These are phyloP conservation scores for Pollimyrus isidori DNA, from an alignment of 2,113 vertebrate species.

Conservation along the genomic window DNA sequence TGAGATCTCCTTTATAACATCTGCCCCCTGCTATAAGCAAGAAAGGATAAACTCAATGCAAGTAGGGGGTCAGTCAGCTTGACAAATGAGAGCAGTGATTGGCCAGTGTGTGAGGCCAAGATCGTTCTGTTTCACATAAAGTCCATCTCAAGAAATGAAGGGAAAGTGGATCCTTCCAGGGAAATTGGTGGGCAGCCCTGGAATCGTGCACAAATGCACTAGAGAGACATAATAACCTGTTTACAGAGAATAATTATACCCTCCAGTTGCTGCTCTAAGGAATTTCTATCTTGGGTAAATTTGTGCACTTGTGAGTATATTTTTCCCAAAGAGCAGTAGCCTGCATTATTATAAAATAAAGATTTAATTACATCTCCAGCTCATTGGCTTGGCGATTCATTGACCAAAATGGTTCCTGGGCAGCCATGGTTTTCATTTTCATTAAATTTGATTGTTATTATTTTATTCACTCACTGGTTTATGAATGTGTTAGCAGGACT, in stretches of 20 bases:
- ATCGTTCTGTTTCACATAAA: background rate
- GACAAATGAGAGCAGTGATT: background rate
- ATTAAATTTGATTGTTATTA: slow-evolving; percentile 26
- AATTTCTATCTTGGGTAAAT: slow-evolving; percentile 30
- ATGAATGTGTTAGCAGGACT: background rate
- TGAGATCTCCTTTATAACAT: background rate
- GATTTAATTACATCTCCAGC: slow-evolving; percentile 37
- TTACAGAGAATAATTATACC: background rate
- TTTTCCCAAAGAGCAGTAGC: slow-evolving; percentile 22
- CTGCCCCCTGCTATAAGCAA: background rate
- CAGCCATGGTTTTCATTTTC: slow-evolving; percentile 19
- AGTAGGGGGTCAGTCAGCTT: background rate
- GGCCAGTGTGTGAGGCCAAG: background rate
- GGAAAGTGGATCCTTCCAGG: background rate
- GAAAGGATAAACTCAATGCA: background rate
- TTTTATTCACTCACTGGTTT: background rate
- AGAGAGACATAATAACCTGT: background rate
- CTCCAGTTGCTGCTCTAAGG: slow-evolving; percentile 20
- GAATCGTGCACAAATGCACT: background rate
- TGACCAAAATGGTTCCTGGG: background rate
- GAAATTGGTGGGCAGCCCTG: background rate
- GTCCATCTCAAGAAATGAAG: background rate
- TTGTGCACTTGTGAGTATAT: slow-evolving; percentile 53
- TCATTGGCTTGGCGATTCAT: slow-evolving; percentile 20
- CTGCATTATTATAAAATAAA: slow-evolving; percentile 20